Conservation (phyloP, 2,113 vertebrate species). For the Thalassoma bifasciatum region DNA sequence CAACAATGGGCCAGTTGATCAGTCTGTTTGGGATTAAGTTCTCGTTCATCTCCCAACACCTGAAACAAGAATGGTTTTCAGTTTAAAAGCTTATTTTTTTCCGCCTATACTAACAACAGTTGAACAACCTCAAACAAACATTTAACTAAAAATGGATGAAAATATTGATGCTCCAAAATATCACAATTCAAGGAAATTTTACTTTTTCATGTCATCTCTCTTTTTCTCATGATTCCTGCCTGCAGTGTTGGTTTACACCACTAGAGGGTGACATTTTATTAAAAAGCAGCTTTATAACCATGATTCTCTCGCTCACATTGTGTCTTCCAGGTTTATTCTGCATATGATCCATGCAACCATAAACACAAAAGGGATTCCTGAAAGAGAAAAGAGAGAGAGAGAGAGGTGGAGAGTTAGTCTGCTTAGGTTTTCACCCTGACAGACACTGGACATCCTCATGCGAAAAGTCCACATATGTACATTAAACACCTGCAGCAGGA, state of each 20-base stretch:
- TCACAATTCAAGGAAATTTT: no score
- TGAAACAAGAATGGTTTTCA: constrained; percentile 54
- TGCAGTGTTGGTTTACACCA: neutral
- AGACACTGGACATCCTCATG: constrained; percentile 36
- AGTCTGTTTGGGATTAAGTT: constrained; percentile 88
- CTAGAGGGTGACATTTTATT: neutral
- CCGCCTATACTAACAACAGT: neutral
- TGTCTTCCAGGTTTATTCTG: constrained; percentile 90
- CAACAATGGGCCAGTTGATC: constrained; percentile 93
- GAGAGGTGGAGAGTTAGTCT: constrained; percentile 15
- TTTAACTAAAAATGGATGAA: no score
- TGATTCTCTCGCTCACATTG: constrained; percentile 75
- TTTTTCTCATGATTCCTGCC: no score
- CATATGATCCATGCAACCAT: constrained; percentile 89
- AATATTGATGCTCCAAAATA: no score
- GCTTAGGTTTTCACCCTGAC: constrained; percentile 44
- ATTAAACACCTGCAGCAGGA: constrained; percentile 34
- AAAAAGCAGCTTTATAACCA: neutral
- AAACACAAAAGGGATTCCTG: constrained; percentile 81
- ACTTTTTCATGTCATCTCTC: no score
- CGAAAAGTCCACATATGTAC: neutral
- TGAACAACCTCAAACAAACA: no score
- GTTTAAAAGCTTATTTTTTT: neutral
- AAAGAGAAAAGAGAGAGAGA: neutral
- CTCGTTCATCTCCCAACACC: constrained; percentile 94